Base-by-base conservation (phyloP, 2,888 invertebrate genomes). In the Aromia moschata region DNA sequence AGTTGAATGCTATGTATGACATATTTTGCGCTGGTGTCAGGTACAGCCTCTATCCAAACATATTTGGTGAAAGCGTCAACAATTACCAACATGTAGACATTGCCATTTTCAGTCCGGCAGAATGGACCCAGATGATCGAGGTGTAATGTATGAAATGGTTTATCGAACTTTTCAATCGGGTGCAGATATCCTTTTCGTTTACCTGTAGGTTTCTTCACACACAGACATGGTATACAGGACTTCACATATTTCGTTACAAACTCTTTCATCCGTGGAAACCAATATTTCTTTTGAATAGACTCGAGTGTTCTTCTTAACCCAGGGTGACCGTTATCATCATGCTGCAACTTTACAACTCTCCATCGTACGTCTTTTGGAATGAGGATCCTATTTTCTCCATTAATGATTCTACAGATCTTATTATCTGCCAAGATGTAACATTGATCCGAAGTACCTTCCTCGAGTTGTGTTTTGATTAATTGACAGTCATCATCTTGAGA, bases 71-170 rank as follows among this genome's bases (percentile, higher is more conserved):
- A 72, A 2, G 67, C 60, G 41, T 70, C 69, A 18, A 68, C 66
- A 0, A 59, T 25, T 1, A 73, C 72, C 11, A 72, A 45, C n/a
- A 74, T 53, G 25, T 73, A 65, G 41, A 37, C 43, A 44, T 58
- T 60, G 1, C 57, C 66, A 15, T 65, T 56, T 15, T 51, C 58
- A 10, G 67, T 67, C 56, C 60, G 63, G 4, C 69, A 66, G 53
- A 71, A 73, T 4, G 71, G 73, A 2, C 72, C 72, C 20, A 72
- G 46, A 31, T 75, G 72, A 41, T 74, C 73, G 1, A 70, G 14
- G 47, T 74, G 74, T 0, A 74, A 12, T 0, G 71, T 72, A 36
- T 72, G 70, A 43, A 73, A 72, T 1, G 73, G 71, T 7, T 58
- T 56, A 0, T 68, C 65, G 44, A 64, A 59, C 45, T 72, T 74